Evolutionary conservation across 2,888 invertebrate genomes (phyloP).

Genomic region (Geotrupes spiniger): DNA sequence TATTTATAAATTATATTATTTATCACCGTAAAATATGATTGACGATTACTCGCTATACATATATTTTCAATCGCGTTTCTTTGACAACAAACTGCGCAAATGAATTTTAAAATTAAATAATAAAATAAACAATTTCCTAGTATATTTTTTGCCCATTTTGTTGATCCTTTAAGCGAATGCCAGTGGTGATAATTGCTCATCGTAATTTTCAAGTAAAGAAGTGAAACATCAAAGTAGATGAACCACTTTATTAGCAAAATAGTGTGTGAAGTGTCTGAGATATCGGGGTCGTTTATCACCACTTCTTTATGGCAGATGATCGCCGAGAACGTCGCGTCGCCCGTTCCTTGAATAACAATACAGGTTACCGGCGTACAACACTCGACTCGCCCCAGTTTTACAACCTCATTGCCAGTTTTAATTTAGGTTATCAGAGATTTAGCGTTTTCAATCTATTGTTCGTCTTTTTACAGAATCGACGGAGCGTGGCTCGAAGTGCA

Average conservation of each 20-base stretch:
- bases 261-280: neutral
- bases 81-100: no score
- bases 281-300: conserved; percentile 7
- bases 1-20: no score
- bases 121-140: no score
- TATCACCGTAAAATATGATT: no score
- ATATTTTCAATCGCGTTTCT: no score
- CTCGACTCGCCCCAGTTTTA: conserved; percentile 23
- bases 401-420: conserved; percentile 21
- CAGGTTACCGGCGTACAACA: conserved; percentile 15
- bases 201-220: no score
- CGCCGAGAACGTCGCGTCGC: conserved; percentile 1
- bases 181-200: no score
- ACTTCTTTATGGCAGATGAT: conserved; percentile 1
- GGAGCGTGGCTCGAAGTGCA: no score
- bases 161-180: no score
- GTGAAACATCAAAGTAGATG: neutral
- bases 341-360: conserved; percentile 11
- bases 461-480: neutral
- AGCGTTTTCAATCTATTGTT: neutral
- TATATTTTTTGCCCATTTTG: no score
- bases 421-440: conserved; percentile 21
- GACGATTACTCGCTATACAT: no score
- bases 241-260: neutral
- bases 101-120: no score